phyloP scores from a whole-genome alignment of 2,113 vertebrate species.

The Phalacrocorax pelagicus region DNA sequence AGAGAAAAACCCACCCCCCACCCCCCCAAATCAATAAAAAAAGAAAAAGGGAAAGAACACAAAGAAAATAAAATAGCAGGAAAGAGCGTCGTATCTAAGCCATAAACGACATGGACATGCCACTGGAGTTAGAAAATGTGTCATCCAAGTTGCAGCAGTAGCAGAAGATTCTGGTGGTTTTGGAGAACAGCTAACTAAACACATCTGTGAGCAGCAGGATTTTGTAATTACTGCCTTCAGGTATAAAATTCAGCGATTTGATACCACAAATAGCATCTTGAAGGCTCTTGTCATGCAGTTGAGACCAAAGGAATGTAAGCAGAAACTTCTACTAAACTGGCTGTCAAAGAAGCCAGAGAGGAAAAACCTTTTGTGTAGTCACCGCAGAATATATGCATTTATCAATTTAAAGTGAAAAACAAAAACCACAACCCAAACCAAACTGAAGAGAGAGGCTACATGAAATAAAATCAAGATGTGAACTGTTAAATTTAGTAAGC shows the following conservation, averaged over 20 bases:
- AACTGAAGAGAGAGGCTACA: neutral
- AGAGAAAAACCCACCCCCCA: neutral
- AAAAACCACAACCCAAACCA: neutral
- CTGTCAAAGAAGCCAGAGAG: neutral
- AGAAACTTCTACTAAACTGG: neutral
- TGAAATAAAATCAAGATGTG: neutral
- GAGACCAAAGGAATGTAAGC: neutral
- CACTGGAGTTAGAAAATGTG: neutral
- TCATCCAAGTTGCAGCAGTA: neutral
- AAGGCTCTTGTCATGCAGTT: neutral
- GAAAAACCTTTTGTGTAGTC: neutral
- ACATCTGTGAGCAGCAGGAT: neutral
- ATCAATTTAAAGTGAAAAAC: neutral
- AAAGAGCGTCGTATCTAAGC: neutral
- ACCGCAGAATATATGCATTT: neutral
- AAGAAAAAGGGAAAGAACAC: neutral
- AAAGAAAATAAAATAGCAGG: neutral
- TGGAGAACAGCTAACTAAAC: neutral
- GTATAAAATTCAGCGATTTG: neutral
- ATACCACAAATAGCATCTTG: neutral
- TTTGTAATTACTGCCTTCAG: neutral
- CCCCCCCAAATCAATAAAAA: rapidly evolving
- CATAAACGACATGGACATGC: neutral
- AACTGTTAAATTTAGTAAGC: neutral
- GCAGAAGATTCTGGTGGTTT: neutral